phyloP scores from a whole-genome alignment of 2,888 invertebrate species.

The Drosophila hawaiiensis region DNA sequence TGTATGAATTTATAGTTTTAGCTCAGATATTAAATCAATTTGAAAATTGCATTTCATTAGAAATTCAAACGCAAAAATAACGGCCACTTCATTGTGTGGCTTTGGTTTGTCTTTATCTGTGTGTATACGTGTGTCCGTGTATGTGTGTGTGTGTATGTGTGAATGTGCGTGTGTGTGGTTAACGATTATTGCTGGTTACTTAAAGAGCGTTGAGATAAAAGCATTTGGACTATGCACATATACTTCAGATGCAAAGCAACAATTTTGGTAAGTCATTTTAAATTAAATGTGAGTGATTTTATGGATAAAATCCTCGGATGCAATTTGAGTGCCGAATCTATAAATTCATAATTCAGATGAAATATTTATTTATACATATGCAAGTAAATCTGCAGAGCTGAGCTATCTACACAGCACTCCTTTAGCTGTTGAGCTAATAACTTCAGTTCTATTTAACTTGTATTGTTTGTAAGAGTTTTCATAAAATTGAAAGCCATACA shows the following conservation, averaged over 20 bases:
- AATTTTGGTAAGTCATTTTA: conserved; percentile 14
- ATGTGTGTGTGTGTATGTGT: not conserved
- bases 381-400: not conserved
- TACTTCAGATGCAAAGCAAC: conserved; percentile 3
- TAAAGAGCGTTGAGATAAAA: conserved; percentile 5
- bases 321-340: not conserved
- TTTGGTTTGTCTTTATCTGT: not conserved
- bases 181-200: conserved; percentile 15
- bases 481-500: not conserved
- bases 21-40: conserved; percentile 46
- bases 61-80: conserved; percentile 39
- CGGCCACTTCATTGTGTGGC: conserved; percentile 28
- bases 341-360: not conserved
- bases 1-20: conserved; percentile 48
- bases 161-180: not conserved
- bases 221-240: conserved; percentile 13
- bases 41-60: conserved; percentile 54
- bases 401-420: not conserved
- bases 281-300: conserved; percentile 10
- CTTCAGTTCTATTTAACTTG: not conserved
- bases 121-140: not conserved
- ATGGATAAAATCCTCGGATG: not conserved
- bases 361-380: conserved; percentile 4
- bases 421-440: not conserved
- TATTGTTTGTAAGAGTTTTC: not conserved